These are phyloP conservation scores for Nesometra sesokonis DNA, from an alignment of 35 echinoderm and acorn worm species.

Conservation along the genomic window DNA sequence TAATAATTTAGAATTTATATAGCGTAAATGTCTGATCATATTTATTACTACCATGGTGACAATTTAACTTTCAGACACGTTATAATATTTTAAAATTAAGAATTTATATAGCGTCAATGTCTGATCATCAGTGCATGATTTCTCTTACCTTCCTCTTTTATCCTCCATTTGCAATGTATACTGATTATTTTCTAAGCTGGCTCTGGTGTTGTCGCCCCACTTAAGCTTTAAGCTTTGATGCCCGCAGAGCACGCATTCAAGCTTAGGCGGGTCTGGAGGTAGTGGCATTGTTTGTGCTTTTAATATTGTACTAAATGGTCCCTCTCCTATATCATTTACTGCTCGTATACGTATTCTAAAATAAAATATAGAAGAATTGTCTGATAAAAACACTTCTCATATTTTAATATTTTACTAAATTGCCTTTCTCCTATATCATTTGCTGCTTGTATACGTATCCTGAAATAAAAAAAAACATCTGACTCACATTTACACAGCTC, in stretches of 20 bases:
- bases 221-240: conserved; percentile 95
- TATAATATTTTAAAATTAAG: too few relatives aligned
- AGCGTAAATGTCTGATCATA: too few relatives aligned
- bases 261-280: conserved; percentile 74
- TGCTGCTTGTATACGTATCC: conserved; percentile 90
- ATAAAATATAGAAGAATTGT: not conserved
- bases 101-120: too few relatives aligned
- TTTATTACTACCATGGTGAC: too few relatives aligned
- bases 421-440: conserved; percentile 82
- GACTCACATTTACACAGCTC: too few relatives aligned
- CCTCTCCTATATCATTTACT: conserved; percentile 74
- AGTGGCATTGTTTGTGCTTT: conserved; percentile 76
- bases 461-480: conserved; percentile 8
- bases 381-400: too few relatives aligned
- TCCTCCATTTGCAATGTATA: conserved; percentile 98
- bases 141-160: conserved; percentile 80
- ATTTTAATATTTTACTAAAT: conserved; percentile 72
- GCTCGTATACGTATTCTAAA: conserved; percentile 90
- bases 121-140: too few relatives aligned
- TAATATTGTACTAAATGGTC: conserved; percentile 74
- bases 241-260: conserved; percentile 81
- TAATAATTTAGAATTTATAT: too few relatives aligned
- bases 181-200: conserved; percentile 34
- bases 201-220: conserved; percentile 63
- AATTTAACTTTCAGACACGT: too few relatives aligned